Percentiles rank a stretch among this genome's conserved stretches.
Conservation (phyloP, 1,140 invertebrate species). For the Panonychus citri region DNA sequence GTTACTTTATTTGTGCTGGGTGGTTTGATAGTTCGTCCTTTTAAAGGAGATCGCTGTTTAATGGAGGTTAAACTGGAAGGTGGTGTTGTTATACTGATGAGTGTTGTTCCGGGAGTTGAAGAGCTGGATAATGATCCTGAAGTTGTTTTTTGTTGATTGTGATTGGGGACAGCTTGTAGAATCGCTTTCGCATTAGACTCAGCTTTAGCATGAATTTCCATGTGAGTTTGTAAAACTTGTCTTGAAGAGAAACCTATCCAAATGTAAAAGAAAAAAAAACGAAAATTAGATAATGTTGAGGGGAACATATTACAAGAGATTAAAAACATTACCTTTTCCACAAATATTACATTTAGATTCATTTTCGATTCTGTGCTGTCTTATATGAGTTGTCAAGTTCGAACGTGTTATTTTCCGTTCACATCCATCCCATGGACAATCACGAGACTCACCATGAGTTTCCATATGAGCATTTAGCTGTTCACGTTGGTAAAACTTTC, state of each 20-base stretch:
- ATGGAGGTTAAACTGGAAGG: neutral
- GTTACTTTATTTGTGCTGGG: neutral
- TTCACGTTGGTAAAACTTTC: slow-evolving; percentile 17
- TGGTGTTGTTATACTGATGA: neutral
- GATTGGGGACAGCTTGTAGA: neutral
- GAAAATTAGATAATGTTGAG: neutral
- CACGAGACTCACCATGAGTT: slow-evolving; percentile 15
- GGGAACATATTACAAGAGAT: neutral
- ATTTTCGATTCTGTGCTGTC: slow-evolving; percentile 16
- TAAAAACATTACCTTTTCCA: slow-evolving; percentile 12
- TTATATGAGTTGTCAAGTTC: slow-evolving; percentile 16
- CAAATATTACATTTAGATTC: slow-evolving; percentile 16
- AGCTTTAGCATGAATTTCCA: slow-evolving; percentile 13
- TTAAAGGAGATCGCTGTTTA: neutral
- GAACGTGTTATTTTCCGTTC: slow-evolving; percentile 16
- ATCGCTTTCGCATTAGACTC: slow-evolving; percentile 4
- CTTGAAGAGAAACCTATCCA: slow-evolving; percentile 14
- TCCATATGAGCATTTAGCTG: slow-evolving; percentile 18
- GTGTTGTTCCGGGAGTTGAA: neutral
- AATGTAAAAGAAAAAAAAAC: neutral
- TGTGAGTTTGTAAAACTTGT: slow-evolving; percentile 13
- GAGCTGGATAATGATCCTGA: neutral
- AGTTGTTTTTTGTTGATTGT: neutral
- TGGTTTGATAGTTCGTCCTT: neutral
- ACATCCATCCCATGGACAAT: slow-evolving; percentile 17